These are phyloP conservation scores for Nemopilema nomurai DNA, from an alignment of 30 jellyfish, hydroid and myxozoan species.

Conservation along the genomic window DNA sequence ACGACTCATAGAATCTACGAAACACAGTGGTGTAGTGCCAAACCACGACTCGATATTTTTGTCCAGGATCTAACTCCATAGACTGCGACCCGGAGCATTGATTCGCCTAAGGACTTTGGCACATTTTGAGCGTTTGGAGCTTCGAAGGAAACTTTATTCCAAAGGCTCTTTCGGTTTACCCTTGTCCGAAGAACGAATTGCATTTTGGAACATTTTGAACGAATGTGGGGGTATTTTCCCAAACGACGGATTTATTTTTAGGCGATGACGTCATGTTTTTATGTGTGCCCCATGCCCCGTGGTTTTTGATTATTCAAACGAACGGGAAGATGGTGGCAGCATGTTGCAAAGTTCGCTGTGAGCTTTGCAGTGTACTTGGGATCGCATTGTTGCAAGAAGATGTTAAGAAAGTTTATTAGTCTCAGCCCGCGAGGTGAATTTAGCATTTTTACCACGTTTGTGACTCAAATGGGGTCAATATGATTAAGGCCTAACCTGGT, in stretches of 20 bases:
- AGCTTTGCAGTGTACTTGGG: not conserved
- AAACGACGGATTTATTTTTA: not conserved
- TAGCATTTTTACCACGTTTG: not conserved
- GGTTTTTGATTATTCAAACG: not conserved
- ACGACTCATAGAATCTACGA: not conserved
- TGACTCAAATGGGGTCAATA: not conserved
- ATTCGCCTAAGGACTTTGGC: too few species aligned
- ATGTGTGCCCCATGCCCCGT: not conserved
- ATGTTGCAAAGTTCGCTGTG: not conserved
- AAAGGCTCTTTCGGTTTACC: too few species aligned
- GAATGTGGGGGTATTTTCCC: not conserved
- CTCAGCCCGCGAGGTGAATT: constrained; percentile 44
- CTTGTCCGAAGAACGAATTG: not conserved
- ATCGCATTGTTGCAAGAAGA: not conserved
- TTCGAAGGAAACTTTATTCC: too few species aligned
- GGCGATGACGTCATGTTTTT: not conserved
- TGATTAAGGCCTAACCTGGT: not conserved
- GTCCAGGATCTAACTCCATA: not conserved
- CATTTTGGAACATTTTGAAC: not conserved
- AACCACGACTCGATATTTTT: not conserved
- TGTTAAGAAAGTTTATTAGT: constrained; percentile 41
- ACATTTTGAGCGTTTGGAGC: too few species aligned
- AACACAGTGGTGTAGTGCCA: not conserved
- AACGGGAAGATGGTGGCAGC: not conserved
- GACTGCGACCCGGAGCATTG: too few species aligned